Percentiles rank a stretch among this genome's conserved stretches.
Conservation (phyloP, 2,797 vertebrate species). For the Silurus aristotelis region DNA sequence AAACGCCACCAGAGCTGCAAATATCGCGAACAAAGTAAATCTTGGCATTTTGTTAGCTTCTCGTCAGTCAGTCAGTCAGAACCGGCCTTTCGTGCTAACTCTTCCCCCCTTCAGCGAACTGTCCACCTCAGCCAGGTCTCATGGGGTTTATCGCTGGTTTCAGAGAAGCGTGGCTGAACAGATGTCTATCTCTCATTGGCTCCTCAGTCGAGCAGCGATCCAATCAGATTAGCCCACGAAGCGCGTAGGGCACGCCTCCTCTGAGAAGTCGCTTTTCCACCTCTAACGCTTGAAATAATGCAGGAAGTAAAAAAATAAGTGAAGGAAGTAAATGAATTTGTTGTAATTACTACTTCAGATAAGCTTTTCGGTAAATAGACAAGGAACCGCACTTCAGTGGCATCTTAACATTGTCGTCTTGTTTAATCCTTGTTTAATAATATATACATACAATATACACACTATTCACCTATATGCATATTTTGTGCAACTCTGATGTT, state of each 20-base stretch:
- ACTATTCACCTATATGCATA: no score
- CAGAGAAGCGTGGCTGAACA: slow-evolving; percentile 75
- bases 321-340: not conserved
- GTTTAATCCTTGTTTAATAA: no score
- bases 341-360: no score
- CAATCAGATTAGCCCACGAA: slow-evolving; percentile 78
- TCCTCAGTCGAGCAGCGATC: slow-evolving; percentile 44
- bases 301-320: not conserved
- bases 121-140: slow-evolving; percentile 27
- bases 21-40: slow-evolving; percentile 53
- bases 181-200: slow-evolving; percentile 77
- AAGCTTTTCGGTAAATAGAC: no score
- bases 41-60: slow-evolving; percentile 52
- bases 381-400: no score
- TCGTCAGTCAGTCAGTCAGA: not conserved
- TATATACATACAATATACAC: no score
- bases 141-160: slow-evolving; percentile 64
- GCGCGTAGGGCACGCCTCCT: slow-evolving; percentile 50
- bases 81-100: not conserved
- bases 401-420: no score
- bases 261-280: not conserved
- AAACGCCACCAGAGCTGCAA: slow-evolving; percentile 60
- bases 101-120: not conserved
- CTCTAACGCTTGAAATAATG: not conserved
- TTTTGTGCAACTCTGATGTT: no score